Conservation (phyloP, 2,797 vertebrate genomes). For the Bucorvus abyssinicus region DNA sequence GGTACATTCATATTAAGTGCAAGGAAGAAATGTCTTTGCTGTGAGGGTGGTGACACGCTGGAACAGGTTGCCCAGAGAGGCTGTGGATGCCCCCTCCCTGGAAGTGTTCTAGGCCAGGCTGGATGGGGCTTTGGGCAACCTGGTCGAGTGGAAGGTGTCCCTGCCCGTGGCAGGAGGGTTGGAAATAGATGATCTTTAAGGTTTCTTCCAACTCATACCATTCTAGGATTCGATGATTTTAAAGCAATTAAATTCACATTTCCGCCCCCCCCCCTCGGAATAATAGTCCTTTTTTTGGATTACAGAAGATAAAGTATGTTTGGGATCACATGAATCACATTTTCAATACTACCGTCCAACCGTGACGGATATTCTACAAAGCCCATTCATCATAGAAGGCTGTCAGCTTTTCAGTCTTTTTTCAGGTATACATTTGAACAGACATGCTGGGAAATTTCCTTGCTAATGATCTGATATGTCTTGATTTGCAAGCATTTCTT, state of each 20-base stretch:
- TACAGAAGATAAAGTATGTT: not conserved
- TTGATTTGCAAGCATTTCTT: not conserved
- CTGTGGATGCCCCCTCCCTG: not conserved
- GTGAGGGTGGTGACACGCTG: too few relatives aligned
- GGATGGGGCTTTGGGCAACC: too few relatives aligned
- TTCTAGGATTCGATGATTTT: not conserved
- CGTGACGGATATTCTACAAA: not conserved
- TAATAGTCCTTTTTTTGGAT: not conserved
- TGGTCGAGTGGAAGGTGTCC: too few relatives aligned
- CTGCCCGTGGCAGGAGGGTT: too few relatives aligned
- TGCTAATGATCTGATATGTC: not conserved
- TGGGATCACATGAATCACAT: not conserved
- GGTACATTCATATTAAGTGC: not conserved
- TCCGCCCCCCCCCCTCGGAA: not conserved
- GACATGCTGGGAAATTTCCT: not conserved
- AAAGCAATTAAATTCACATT: not conserved
- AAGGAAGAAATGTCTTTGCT: not conserved
- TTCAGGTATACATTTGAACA: not conserved
- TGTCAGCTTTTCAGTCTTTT: not conserved
- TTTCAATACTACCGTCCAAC: not conserved
- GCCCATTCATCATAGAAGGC: not conserved
- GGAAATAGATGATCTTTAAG: too few relatives aligned
- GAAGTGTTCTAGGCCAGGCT: too few relatives aligned
- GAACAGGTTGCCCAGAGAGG: not conserved
- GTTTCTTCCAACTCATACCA: too few relatives aligned